Base-by-base conservation (phyloP, 2,797 vertebrate genomes). In the Muscicapa comitata region DNA sequence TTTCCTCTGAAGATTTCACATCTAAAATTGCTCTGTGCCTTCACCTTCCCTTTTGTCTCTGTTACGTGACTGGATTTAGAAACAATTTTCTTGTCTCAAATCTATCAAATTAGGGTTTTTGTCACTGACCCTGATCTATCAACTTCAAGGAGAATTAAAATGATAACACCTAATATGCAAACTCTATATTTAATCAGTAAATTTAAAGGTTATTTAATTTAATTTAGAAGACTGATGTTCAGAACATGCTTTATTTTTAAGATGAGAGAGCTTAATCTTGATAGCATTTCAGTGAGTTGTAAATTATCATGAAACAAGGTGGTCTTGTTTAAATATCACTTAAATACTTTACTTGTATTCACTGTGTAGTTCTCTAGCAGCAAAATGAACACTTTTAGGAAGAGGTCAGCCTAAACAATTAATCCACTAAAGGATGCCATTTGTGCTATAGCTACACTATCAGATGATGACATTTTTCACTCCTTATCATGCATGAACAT, bases 1-100 rank as follows among this genome's bases (percentile, higher is more conserved):
- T 79, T 95, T 87, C 59, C 91, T 92, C 88, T 38, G 57, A 48
- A 91, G 94, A 92, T 87, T 95, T 92, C 84, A 55, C 25, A 75
- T n/a, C n/a, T 51, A 53, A 94, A 96, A 96, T 93, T 94, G 93
- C 68, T 95, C 85, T 94, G 95, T 94, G 87, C 79, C 68, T 83
- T 71, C 75, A 62, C 37, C 29, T 83, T 91, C 94, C 79, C 79
- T 88, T 93, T 91, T 62, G 89, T 65, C 89, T 89, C 82, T 23
- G 6, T 9, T 58, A 80, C 29, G 33, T 93, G 82, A 83, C 38
- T 72, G 33, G 42, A 90, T 74, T 90, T 91, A 90, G 58, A 87
- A 94, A 71, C 13, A 85, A 68, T 54, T 78, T 72, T 68, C 73
- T 71, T 83, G 40, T 53, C 72, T 93, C 71, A 82, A 91, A 28